Conservation (phyloP, 2,888 invertebrate species). For the Ferrisia virgata region DNA sequence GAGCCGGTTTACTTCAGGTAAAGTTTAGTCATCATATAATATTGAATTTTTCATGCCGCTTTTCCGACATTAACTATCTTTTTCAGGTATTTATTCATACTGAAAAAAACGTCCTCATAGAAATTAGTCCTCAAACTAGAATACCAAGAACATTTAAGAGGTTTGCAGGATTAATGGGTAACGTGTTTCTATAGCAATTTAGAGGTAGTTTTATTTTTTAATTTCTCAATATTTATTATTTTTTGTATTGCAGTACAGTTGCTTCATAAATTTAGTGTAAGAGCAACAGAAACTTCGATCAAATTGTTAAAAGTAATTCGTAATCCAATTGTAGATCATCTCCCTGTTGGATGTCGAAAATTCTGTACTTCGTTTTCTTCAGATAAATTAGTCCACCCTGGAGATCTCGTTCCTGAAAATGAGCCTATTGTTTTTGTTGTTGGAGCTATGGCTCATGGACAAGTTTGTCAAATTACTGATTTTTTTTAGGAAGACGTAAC, state of each 20-base stretch:
- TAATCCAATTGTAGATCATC: slow-evolving; percentile 90
- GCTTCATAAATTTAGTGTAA: slow-evolving; percentile 87
- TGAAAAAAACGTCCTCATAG: slow-evolving; percentile 86
- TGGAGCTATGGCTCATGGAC: slow-evolving; percentile 97
- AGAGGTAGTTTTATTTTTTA: background rate
- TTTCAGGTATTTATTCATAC: slow-evolving; percentile 80
- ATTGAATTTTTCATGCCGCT: background rate
- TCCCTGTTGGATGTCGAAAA: slow-evolving; percentile 91
- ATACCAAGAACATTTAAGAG: slow-evolving; percentile 95
- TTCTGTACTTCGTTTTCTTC: slow-evolving; percentile 86
- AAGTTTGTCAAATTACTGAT: slow-evolving; percentile 57
- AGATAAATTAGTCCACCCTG: slow-evolving; percentile 65
- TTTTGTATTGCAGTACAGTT: slow-evolving; percentile 76
- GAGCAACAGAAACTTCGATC: slow-evolving; percentile 83
- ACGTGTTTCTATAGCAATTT: background rate
- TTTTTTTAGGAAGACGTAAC: background rate
- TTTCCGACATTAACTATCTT: no score
- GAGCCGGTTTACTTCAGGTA: slow-evolving; percentile 89
- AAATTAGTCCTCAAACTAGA: slow-evolving; percentile 94
- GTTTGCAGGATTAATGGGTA: slow-evolving; percentile 95
- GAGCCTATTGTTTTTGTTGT: slow-evolving; percentile 85
- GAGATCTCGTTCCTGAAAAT: slow-evolving; percentile 77
- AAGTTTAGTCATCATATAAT: background rate
- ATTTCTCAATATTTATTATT: slow-evolving; percentile 47
- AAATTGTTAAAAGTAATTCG: slow-evolving; percentile 93